Percentiles rank a stretch among this genome's conserved stretches.
These are phyloP conservation scores for Phylloscopus whistleri DNA, from an alignment of 2,113 vertebrate species.

Conservation along the genomic window DNA sequence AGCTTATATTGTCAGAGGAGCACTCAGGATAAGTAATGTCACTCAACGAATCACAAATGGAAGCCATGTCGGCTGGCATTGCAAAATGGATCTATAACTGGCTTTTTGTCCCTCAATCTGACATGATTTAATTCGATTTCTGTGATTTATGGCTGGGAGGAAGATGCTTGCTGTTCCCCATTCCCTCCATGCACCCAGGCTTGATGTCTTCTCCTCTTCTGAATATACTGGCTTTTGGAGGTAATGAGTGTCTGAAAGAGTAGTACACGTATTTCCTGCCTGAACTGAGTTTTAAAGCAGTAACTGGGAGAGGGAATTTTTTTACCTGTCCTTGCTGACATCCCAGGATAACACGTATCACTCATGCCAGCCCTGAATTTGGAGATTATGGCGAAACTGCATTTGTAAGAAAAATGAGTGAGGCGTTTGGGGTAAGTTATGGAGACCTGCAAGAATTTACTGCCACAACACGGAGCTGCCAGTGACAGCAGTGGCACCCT, in stretches of 20 bases:
- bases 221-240: not conserved
- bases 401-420: constrained; percentile 33
- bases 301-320: not conserved
- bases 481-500: not conserved
- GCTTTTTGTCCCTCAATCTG: constrained; percentile 74
- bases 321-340: not conserved
- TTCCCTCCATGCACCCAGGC: not conserved
- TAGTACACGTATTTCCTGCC: not conserved
- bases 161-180: not conserved
- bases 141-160: constrained; percentile 67
- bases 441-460: not conserved
- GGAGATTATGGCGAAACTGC: constrained; percentile 19
- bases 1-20: constrained; percentile 63
- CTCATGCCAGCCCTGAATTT: not conserved
- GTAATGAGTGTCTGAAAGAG: constrained; percentile 3
- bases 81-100: constrained; percentile 75
- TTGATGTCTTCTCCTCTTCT: not conserved
- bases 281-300: not conserved
- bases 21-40: constrained; percentile 72
- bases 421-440: not conserved
- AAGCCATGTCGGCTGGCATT: constrained; percentile 56
- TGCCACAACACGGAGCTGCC: not conserved
- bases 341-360: not conserved
- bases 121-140: constrained; percentile 77
- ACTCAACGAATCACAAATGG: constrained; percentile 71